Evolutionary conservation across 2,888 invertebrate genomes (phyloP).

Genomic region (Yponomeuta plumbellus): DNA sequence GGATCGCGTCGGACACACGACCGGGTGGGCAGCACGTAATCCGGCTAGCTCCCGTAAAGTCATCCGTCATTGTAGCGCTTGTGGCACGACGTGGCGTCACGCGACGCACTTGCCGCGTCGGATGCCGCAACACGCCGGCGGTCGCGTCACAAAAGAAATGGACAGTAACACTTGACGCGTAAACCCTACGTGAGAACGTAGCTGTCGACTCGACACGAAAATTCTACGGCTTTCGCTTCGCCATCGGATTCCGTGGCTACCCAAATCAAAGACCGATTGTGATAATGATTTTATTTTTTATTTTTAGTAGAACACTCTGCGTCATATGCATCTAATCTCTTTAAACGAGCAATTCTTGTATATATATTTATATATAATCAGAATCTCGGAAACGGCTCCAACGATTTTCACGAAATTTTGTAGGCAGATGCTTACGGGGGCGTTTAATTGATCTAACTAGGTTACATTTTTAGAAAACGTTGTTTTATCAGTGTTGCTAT

Average conservation of each 20-base stretch:
- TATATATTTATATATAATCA: too few species aligned
- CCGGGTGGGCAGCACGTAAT: slow-evolving; percentile 14
- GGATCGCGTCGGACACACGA: background rate
- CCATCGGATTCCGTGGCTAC: slow-evolving; percentile 18
- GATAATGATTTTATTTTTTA: background rate
- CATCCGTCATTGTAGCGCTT: slow-evolving; percentile 34
- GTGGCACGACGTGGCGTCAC: slow-evolving; percentile 28
- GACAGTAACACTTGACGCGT: slow-evolving; percentile 21
- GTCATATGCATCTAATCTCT: background rate
- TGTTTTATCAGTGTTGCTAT: too few species aligned
- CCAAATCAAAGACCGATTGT: background rate
- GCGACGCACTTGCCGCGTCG: slow-evolving; percentile 28
- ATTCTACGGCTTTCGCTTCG: slow-evolving; percentile 18
- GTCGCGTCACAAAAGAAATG: slow-evolving; percentile 18
- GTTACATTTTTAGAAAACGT: too few species aligned
- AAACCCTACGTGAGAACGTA: slow-evolving; percentile 23
- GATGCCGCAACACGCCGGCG: slow-evolving; percentile 23
- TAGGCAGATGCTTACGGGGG: too few species aligned
- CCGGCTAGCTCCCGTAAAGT: slow-evolving; percentile 25
- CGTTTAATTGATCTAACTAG: too few species aligned
- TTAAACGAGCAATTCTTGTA: too few species aligned
- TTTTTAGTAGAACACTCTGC: background rate
- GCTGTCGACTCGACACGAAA: slow-evolving; percentile 25
- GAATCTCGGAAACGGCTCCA: too few species aligned
- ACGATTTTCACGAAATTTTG: too few species aligned